A percentile compares a stretch with the other conserved stretches of the same genome.
These are phyloP conservation scores for Heterotilapia buettikoferi DNA, from an alignment of 2,113 vertebrate genomes.

Conservation along the genomic window DNA sequence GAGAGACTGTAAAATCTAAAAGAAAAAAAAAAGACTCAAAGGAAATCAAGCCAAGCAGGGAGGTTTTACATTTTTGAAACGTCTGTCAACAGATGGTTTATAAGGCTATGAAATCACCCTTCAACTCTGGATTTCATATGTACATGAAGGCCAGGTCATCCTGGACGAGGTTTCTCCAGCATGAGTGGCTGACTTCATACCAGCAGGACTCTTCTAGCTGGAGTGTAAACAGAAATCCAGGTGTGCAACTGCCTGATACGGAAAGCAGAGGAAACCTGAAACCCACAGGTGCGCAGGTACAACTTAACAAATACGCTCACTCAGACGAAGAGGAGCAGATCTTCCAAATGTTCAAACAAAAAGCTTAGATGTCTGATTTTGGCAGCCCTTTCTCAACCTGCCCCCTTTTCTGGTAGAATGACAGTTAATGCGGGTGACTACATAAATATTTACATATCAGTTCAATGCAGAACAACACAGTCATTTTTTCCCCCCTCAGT, in stretches of 20 bases:
- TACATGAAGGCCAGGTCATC: neutral
- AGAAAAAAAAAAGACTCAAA: neutral
- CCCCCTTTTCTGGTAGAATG: neutral
- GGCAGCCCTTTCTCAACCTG: neutral
- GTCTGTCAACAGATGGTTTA: constrained; percentile 34
- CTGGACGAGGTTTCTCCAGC: neutral
- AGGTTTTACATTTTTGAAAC: neutral
- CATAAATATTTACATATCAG: constrained; percentile 41
- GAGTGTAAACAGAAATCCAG: constrained; percentile 37
- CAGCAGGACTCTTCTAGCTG: neutral
- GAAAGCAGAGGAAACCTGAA: constrained; percentile 1
- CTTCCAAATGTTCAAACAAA: constrained; percentile 16
- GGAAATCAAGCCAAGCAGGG: neutral
- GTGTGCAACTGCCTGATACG: neutral
- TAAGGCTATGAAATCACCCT: constrained; percentile 6
- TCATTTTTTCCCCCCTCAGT: neutral
- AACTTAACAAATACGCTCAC: neutral
- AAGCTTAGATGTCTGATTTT: neutral
- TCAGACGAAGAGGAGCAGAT: neutral
- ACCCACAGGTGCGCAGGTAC: constrained; percentile 51
- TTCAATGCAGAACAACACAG: neutral
- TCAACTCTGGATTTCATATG: neutral
- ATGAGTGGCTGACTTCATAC: neutral
- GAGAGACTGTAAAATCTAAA: neutral
- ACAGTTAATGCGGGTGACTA: constrained; percentile 26